Evolutionary conservation across 2,888 invertebrate species (phyloP).

Genomic region (Calliopum simillimum): DNA sequence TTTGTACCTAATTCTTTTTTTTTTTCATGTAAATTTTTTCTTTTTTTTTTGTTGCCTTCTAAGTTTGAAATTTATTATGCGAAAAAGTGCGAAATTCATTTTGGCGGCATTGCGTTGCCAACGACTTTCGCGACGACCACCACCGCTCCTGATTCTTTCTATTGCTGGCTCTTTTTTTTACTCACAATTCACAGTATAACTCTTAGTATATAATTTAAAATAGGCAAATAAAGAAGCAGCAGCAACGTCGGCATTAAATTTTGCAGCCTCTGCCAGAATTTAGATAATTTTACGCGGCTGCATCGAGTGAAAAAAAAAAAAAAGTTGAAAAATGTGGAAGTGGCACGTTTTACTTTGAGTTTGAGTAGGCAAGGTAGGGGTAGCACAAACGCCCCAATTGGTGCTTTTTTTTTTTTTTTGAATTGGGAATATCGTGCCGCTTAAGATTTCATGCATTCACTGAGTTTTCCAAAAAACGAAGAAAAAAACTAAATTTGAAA

Average conservation of each 20-base stretch:
- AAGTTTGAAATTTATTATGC: conserved; percentile 60
- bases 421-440: no score
- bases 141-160: conserved; percentile 5
- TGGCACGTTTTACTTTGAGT: conserved; percentile 1
- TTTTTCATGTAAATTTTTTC: neutral
- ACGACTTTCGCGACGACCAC: conserved; percentile 12
- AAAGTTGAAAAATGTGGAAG: conserved; percentile 22
- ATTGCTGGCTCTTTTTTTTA: neutral
- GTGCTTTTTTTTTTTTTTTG: no score
- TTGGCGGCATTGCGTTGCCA: conserved; percentile 54
- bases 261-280: conserved; percentile 52
- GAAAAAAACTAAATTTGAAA: conserved; percentile 6
- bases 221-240: conserved; percentile 24
- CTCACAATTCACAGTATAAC: conserved; percentile 46
- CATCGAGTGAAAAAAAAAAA: conserved; percentile 31
- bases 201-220: conserved; percentile 65
- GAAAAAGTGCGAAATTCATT: conserved; percentile 58
- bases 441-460: no score
- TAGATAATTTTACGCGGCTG: conserved; percentile 53
- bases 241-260: conserved; percentile 52
- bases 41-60: conserved; percentile 29
- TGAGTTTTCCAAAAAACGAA: neutral
- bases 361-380: neutral
- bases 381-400: conserved; percentile 15
- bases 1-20: neutral